Base-by-base conservation (phyloP, 2,797 vertebrate species). In the Acipenser ruthenus region DNA sequence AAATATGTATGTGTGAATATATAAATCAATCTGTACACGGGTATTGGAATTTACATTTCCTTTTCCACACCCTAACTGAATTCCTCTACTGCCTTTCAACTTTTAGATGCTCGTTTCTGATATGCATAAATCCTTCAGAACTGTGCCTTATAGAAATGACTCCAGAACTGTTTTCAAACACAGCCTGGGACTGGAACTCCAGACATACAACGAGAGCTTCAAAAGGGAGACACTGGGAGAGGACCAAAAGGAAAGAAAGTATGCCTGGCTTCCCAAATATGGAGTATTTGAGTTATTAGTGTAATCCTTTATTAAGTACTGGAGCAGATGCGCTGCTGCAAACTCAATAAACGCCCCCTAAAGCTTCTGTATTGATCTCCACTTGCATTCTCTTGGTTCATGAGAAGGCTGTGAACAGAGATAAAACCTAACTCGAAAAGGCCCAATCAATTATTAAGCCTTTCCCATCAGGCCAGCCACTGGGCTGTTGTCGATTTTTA, bases 341-440 rank as follows among this genome's bases (percentile, higher is more conserved):
- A 62, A 71, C 79, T 83, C 81, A 72, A 78, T 82, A 66, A 67
- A 73, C 61, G 80, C 70, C 75, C 78, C 71, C 76, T 73, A 63
- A 77, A 78, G 77, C 73, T 76, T 74, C 66, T 71, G 13, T 76
- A 86, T 81, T 70, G 80, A 84, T 81, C 76, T 68, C 64, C 15
- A 70, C 65, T 8, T 5, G 65, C 67, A 64, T 52, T 63, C 67
- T 76, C 74, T 76, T 67, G 72, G 53, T 60, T 71, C 73, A 53
- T 51, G 56, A 66, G 71, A 70, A 69, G 65, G 67, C 55, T 69
- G 80, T 68, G 70, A 67, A 72, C 51, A 72, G 59, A 70, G 73
- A 78, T 78, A 75, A 77, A 79, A 65, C 18, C 18, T 18, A 18
- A 77, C 18, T 37, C 8, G 48, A 51, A 52, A 51, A 53, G 60